A percentile compares a stretch with the other conserved stretches of the same genome.
These are phyloP conservation scores for Caranx melampygus DNA, from an alignment of 2,113 vertebrate genomes.

Conservation along the genomic window DNA sequence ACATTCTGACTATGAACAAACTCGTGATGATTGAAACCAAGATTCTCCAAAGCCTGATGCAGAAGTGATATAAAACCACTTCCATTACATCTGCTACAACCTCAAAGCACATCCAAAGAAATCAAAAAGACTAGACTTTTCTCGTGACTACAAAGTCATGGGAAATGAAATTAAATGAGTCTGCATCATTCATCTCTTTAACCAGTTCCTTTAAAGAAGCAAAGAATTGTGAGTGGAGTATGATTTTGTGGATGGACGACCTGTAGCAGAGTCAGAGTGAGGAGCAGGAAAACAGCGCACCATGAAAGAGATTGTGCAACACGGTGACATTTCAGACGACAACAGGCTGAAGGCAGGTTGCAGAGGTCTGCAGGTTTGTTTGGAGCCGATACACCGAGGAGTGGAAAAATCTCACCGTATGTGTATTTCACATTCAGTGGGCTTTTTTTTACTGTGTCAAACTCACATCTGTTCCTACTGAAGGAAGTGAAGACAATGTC, in stretches of 20 bases:
- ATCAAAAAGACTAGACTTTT: no score
- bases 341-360: background rate
- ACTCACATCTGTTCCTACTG: background rate
- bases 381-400: background rate
- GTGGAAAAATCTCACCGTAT: conserved; percentile 47
- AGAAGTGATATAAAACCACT: no score
- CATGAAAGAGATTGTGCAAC: conserved; percentile 51
- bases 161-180: background rate
- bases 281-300: background rate
- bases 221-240: background rate
- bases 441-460: conserved; percentile 12
- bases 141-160: background rate
- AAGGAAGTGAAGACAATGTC: conserved; percentile 28
- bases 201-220: background rate
- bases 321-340: conserved; percentile 56
- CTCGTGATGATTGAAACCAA: no score
- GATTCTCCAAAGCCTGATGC: no score
- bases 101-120: no score
- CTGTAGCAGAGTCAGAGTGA: background rate
- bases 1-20: no score
- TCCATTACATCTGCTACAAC: no score
- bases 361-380: background rate
- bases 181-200: background rate
- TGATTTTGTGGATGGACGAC: background rate
- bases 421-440: conserved; percentile 6